Percentiles rank a stretch among this genome's conserved stretches.
phyloP scores from a whole-genome alignment of 2,797 vertebrate genomes.

The Enteromius viviparus region DNA sequence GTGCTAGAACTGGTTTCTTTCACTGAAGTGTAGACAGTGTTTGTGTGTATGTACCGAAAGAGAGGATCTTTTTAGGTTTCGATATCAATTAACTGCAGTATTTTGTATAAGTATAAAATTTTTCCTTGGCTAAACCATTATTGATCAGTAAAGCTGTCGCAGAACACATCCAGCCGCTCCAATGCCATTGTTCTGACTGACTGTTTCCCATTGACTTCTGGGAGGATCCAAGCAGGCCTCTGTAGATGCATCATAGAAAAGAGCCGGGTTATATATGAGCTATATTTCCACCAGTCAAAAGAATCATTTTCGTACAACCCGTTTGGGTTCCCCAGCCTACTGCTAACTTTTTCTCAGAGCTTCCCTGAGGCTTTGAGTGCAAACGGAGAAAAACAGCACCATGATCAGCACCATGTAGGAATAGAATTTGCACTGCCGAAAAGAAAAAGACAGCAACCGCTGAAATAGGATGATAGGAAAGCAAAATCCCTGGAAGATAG shows the following conservation, averaged over 20 bases:
- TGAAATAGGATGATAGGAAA: constrained; percentile 64
- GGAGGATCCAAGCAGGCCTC: constrained; percentile 65
- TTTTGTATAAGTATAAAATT: constrained; percentile 18
- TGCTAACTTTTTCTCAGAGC: constrained; percentile 60
- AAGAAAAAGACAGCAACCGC: constrained; percentile 65
- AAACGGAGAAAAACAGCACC: constrained; percentile 66
- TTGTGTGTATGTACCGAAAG: background rate
- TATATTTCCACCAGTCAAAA: constrained; percentile 75
- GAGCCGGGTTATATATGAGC: constrained; percentile 72
- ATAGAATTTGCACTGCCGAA: constrained; percentile 74
- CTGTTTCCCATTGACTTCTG: constrained; percentile 68
- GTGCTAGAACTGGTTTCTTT: background rate
- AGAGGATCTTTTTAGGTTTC: background rate
- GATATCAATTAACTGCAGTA: background rate
- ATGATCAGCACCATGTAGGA: constrained; percentile 72
- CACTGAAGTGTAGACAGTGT: background rate
- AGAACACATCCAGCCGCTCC: constrained; percentile 23
- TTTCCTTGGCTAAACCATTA: constrained; percentile 16
- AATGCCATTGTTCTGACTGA: constrained; percentile 63
- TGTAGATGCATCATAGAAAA: constrained; percentile 66
- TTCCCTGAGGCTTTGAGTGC: constrained; percentile 41
- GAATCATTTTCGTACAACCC: constrained; percentile 75
- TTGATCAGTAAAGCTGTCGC: constrained; percentile 48
- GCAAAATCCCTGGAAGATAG: constrained; percentile 70
- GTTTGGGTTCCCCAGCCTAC: constrained; percentile 65